Evolutionary conservation across 92 coral and sea anemone species (phyloP).

Genomic region (Pocillopora meandrina): DNA sequence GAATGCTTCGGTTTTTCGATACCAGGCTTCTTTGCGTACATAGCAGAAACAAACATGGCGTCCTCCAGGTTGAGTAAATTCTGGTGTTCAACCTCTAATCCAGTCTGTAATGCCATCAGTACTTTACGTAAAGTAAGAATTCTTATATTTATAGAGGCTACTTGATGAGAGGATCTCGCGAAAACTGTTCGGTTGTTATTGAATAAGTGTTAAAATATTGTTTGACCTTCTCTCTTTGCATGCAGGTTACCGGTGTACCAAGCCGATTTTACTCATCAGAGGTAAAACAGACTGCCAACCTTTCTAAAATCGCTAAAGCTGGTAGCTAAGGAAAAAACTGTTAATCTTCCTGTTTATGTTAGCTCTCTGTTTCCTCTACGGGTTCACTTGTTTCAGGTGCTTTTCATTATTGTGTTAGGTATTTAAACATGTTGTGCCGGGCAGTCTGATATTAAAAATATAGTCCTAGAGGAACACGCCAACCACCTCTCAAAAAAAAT

Average conservation of each 20-base stretch:
- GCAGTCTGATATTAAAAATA: not conserved
- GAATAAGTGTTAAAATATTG: not conserved
- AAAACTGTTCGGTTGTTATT: not conserved
- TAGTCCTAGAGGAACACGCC: not conserved
- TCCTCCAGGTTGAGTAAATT: conserved; percentile 16
- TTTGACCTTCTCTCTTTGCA: not conserved
- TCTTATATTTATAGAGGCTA: conserved; percentile 1
- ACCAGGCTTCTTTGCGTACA: not conserved
- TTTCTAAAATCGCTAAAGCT: not conserved
- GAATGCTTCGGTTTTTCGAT: conserved; percentile 16
- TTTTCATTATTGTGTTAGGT: not conserved
- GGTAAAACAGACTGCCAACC: conserved; percentile 19
- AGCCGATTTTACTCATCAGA: conserved; percentile 53
- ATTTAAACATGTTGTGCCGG: not conserved
- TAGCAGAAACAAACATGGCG: conserved; percentile 32
- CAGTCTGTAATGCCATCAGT: not conserved
- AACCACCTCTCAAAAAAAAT: not conserved
- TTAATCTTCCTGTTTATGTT: not conserved
- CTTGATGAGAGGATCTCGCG: conserved; percentile 7
- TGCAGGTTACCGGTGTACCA: conserved; percentile 33
- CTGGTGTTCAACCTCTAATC: not conserved
- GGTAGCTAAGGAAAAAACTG: not conserved
- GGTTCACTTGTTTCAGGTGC: not conserved
- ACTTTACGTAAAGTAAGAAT: conserved; percentile 12
- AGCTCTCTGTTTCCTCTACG: not conserved